Evolutionary conservation across 2,797 vertebrate genomes (phyloP).

Genomic region (Enoplosus armatus): DNA sequence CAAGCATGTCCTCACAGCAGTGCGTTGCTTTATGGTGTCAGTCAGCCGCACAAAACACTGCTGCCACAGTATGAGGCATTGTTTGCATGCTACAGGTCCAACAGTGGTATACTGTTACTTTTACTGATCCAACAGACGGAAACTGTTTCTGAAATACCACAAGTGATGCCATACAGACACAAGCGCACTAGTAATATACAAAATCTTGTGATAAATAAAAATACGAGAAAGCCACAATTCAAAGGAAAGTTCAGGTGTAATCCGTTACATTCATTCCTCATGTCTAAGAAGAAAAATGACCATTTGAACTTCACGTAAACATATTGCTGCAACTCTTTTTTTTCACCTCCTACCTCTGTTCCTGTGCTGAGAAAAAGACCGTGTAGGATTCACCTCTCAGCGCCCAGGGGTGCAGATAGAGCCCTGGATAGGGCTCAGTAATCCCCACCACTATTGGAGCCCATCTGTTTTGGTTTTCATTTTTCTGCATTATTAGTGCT

Average conservation of each 20-base stretch:
- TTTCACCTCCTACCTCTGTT: conserved; percentile 54
- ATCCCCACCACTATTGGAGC: conserved; percentile 86
- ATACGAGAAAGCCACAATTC: conserved; percentile 11
- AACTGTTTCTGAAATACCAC: conserved; percentile 23
- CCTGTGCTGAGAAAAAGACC: conserved; percentile 75
- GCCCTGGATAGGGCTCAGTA: conserved; percentile 83
- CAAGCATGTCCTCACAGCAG: conserved; percentile 62
- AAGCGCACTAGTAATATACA: neutral
- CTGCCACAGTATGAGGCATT: conserved; percentile 48
- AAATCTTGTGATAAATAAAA: conserved; percentile 16
- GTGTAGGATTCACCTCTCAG: conserved; percentile 76
- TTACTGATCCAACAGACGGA: conserved; percentile 28
- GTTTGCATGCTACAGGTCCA: conserved; percentile 65
- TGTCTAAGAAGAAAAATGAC: conserved; percentile 32
- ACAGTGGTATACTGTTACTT: conserved; percentile 12
- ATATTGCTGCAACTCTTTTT: conserved; percentile 54
- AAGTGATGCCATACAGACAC: conserved; percentile 26
- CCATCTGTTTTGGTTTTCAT: conserved; percentile 92
- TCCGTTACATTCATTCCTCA: conserved; percentile 16
- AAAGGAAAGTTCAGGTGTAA: conserved; percentile 1
- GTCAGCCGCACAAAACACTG: conserved; percentile 55
- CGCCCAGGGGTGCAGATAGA: conserved; percentile 85
- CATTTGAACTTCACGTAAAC: conserved; percentile 59
- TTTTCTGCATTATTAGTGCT: conserved; percentile 91
- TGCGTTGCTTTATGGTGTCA: conserved; percentile 61